phyloP scores from a whole-genome alignment of 1,140 invertebrate genomes.

The Hyposmocoma kahamanoa region DNA sequence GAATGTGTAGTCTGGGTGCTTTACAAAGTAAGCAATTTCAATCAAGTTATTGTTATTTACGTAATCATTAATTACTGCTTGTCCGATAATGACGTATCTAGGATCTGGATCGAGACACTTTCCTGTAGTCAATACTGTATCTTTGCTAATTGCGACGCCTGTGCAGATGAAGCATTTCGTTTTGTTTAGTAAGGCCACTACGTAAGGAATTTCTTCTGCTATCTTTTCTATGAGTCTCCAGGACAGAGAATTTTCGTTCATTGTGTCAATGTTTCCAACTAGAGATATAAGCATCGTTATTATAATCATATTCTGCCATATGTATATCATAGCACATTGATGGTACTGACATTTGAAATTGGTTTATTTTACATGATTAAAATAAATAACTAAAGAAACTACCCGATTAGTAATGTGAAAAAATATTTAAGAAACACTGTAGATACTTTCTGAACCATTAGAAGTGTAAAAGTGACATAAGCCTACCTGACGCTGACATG shows the following conservation, averaged over 20 bases:
- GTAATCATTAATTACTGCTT: slow-evolving; percentile 19
- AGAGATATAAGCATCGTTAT: too few relatives aligned
- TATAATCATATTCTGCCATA: slow-evolving; percentile 1
- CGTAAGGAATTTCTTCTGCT: slow-evolving; percentile 38
- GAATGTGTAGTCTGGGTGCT: slow-evolving; percentile 28
- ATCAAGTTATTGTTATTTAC: slow-evolving; percentile 25
- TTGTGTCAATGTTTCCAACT: too few relatives aligned
- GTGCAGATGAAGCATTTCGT: slow-evolving; percentile 33
- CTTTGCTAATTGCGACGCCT: slow-evolving; percentile 32
- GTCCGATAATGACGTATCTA: slow-evolving; percentile 25
- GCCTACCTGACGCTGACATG: too few relatives aligned
- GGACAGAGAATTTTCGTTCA: too few relatives aligned
- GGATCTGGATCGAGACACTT: slow-evolving; percentile 25
- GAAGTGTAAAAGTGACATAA: too few relatives aligned
- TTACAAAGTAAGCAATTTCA: slow-evolving; percentile 22
- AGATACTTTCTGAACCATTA: too few relatives aligned
- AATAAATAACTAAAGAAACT: not conserved
- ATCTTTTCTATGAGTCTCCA: slow-evolving; percentile 37
- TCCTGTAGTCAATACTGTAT: slow-evolving; percentile 39
- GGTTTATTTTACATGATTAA: not conserved
- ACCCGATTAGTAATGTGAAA: not conserved
- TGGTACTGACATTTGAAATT: not conserved
- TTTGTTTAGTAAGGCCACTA: slow-evolving; percentile 36
- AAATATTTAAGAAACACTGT: too few relatives aligned
- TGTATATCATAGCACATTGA: slow-evolving; percentile 14